Base-by-base conservation (phyloP, 2,113 vertebrate genomes). In the Ascaphus truei region DNA sequence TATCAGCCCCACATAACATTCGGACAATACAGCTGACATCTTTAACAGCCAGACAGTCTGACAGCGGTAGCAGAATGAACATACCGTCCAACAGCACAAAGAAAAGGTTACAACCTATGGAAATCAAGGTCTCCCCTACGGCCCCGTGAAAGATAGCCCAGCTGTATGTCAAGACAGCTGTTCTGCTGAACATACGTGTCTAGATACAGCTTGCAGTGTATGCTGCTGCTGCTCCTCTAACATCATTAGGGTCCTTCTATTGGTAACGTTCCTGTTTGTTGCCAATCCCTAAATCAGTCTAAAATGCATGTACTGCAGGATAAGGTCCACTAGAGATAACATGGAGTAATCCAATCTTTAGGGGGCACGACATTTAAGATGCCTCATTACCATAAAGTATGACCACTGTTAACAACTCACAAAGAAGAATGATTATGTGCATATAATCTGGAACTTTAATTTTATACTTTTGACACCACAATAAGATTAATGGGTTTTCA, bases 21-120 rank as follows among this genome's bases (percentile, higher is more conserved):
- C n/a, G 41, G 55, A 68, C 55, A 59, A 68, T 59, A 30, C 66
- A 59, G 39, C 22, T 50, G 53, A 68, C 55, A 60, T 60, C 56
- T 60, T 15, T 51, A 60, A 69, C 31, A 69, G 60, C 56, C 43
- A 30, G 47, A 20, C 56, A 29, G 33, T 20, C 55, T 60, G 56
- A 69, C 66, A 69, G 51, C 37, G 13, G 55, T 69, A 26, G 34
- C 66, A 51, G 56, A 29, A 69, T 69, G 31, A 60, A 51, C 66
- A 60, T 30, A 60, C 56, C 43, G 57, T 69, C 55, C 56, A 69
- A 59, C 4, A 41, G 41, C 22, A 60, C 13, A 52, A 69, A 60
- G 43, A 47, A 69, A 50, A 60, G 56, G 56, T 69, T 69, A 60
- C 16, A 69, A 59, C 66, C 66, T 69, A 69, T 69, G 56, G 29